Base-by-base conservation (phyloP, 2,797 vertebrate species). In the Hipposideros larvatus region DNA sequence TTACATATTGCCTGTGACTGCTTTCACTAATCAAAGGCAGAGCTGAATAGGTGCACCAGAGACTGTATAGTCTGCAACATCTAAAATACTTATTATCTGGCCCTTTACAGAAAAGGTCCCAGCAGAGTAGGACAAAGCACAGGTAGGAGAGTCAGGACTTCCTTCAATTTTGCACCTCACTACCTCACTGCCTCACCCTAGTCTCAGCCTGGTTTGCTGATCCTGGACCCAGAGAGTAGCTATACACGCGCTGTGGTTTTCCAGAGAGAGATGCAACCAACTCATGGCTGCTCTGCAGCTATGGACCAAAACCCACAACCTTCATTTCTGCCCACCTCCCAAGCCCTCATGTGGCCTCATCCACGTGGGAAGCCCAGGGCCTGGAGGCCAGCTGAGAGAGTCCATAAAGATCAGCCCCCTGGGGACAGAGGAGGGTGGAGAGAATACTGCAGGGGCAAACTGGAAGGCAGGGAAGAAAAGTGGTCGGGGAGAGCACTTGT, bases 271-370 rank as follows among this genome's bases (percentile, higher is more conserved):
- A 66, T 18, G 14, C 26, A 9, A 7, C n/a, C 46, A 37, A 24
- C 8, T 21, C 11, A 2, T 4, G 57, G 74, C 26, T 22, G 51
- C 7, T 46, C 41, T 66, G 55, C 26, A 46, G 22, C 28, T 43
- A 0, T 0, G 41, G 66, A 7, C 13, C 9, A 59, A 37, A 18
- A 9, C 24, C 37, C 48, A 3, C 13, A 22, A 0, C 28, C 75
- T 53, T 5, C 6, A 11, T 53, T 13, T 66, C 31, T 5, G 55
- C 34, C 41, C 26, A 31, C 21, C 65, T 90, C 24, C 28, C 19
- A 37, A 53, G 3, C 28, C 16, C 55, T 93, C 9, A 2, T 5
- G 26, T 53, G 90, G 34, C 9, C 18, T 57, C n/a, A 7, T 41
- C 22, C 4, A 16, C 55, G 22, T 37, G 71, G 70, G 65, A 61